Conservation (phyloP, 2,797 vertebrate species). For the Ceyx erithaca region DNA sequence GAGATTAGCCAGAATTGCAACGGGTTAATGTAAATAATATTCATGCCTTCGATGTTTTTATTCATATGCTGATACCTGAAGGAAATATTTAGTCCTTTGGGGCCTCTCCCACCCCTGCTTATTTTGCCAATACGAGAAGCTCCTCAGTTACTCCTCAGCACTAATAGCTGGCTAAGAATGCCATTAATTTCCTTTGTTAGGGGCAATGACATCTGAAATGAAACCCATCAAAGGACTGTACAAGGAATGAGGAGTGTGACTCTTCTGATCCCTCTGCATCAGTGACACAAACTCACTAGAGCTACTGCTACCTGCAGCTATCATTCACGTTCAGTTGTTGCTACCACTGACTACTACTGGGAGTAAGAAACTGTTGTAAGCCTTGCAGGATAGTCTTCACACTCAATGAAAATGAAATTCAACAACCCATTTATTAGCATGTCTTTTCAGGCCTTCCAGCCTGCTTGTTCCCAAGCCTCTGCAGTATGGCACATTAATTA, state of each 20-base stretch:
- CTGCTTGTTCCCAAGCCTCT: background rate
- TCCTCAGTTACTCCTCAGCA: background rate
- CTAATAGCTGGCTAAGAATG: background rate
- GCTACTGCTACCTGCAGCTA: background rate
- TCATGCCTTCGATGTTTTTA: background rate
- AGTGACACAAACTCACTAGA: background rate
- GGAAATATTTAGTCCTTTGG: background rate
- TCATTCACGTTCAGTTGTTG: background rate
- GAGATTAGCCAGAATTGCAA: fast-evolving
- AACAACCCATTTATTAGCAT: background rate
- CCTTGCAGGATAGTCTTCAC: background rate
- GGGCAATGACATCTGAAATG: background rate
- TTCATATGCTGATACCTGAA: background rate
- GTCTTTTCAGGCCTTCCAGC: conserved; percentile 1
- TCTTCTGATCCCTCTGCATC: background rate
- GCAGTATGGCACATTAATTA: conserved; percentile 2
- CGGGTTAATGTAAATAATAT: background rate
- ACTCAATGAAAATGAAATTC: background rate
- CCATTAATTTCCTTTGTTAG: background rate
- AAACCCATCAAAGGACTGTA: background rate
- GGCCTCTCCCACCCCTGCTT: background rate
- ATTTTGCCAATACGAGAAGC: background rate
- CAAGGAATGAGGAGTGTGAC: background rate
- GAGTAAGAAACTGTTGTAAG: background rate
- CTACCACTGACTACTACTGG: background rate